phyloP scores from a whole-genome alignment of 2,888 invertebrate genomes.

The Tachina lurida region DNA sequence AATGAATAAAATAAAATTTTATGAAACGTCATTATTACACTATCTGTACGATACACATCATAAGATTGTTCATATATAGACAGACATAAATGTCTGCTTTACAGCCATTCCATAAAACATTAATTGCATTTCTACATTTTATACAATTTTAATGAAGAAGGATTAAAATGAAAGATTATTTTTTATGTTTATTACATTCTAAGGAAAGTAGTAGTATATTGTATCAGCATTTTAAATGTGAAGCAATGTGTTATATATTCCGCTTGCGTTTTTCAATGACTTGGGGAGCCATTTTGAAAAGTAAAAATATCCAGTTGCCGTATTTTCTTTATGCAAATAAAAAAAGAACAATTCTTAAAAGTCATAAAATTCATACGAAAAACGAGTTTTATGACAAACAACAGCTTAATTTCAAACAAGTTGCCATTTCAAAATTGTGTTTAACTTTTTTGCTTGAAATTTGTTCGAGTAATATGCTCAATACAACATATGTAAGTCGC shows the following conservation, averaged over 20 bases:
- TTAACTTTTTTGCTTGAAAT: too few species aligned
- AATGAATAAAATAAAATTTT: conserved; percentile 61
- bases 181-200: conserved; percentile 28
- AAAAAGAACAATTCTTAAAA: too few species aligned
- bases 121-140: conserved; percentile 44
- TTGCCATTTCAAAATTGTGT: too few species aligned
- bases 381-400: too few species aligned
- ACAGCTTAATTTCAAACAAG: too few species aligned
- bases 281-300: neutral
- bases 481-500: too few species aligned
- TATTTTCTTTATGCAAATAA: too few species aligned
- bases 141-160: conserved; percentile 1
- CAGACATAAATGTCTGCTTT: conserved; percentile 1
- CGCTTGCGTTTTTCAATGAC: neutral
- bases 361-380: too few species aligned
- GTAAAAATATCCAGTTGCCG: too few species aligned
- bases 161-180: conserved; percentile 39
- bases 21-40: conserved; percentile 55
- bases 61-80: neutral
- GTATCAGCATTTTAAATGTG: neutral
- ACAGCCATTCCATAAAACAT: conserved; percentile 37
- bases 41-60: conserved; percentile 6
- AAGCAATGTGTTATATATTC: neutral
- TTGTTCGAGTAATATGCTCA: too few species aligned
- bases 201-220: neutral